Percentiles rank a stretch among this genome's conserved stretches.
Conservation (phyloP, 2,888 invertebrate species). For the Cantharis rufa region DNA sequence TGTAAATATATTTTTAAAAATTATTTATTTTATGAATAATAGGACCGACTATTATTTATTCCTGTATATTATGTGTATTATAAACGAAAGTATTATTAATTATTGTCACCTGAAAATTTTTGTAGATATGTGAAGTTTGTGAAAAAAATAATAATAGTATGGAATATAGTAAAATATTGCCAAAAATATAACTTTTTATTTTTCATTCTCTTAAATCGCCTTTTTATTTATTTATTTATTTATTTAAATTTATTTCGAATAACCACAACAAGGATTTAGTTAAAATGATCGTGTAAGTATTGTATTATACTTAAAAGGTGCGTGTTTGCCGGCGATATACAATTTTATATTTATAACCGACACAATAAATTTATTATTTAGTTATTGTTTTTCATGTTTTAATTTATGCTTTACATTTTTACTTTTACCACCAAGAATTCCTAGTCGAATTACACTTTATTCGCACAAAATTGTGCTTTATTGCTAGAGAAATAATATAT, state of each 20-base stretch:
- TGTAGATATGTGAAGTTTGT: conserved; percentile 29
- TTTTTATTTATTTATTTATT: background rate
- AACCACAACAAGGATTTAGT: background rate
- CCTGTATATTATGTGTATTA: conserved; percentile 33
- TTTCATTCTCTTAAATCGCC: background rate
- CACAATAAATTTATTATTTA: background rate
- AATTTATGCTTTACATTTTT: background rate
- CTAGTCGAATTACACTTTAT: background rate
- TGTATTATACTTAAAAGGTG: background rate
- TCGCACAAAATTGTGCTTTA: background rate
- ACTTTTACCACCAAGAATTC: background rate
- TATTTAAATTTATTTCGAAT: background rate
- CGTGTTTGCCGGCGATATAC: background rate
- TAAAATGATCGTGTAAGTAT: background rate
- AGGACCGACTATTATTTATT: conserved; percentile 33
- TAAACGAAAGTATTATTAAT: conserved; percentile 32
- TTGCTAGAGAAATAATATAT: too few species aligned
- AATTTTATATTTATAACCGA: background rate
- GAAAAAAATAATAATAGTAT: conserved; percentile 16
- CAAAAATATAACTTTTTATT: conserved; percentile 6
- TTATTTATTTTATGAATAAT: conserved; percentile 36
- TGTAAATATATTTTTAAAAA: conserved; percentile 35
- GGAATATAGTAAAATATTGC: conserved; percentile 26
- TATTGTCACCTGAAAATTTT: conserved; percentile 21
- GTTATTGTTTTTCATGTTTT: background rate